Evolutionary conservation across 1,140 invertebrate species (phyloP), one percentile per base, ranked within the genome.

Genomic region (Venturia canescens): DNA sequence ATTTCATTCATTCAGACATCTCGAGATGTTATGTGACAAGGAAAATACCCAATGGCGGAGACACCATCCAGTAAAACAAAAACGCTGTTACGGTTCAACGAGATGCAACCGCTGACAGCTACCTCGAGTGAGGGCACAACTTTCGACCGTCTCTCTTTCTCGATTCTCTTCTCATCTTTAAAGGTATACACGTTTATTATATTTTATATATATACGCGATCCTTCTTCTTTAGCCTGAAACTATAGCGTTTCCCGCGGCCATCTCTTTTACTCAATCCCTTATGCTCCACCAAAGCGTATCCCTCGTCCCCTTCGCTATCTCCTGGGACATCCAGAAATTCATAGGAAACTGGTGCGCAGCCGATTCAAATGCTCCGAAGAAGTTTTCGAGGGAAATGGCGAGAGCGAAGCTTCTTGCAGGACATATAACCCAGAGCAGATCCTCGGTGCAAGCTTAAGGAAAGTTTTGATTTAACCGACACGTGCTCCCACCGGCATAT

Each of bases 391-490:
- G 34, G 60, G 72, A 76, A 76, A 38, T 53, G 60, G 23, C 23
- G 23, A 26, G 60, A 63, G 27, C 7, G 72, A 16, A 34, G 72
- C 50, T 76, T 76, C 72, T 76, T 76, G 53, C 50, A 60, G 72
- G 72, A 76, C 72, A 60, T 83, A 84, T 84, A 86, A 88, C 86
- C 86, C 81, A 80, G 83, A 63, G 83, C 84, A 85, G 70, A 85
- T 87, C 83, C 81, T 74, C 69, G 63, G 81, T 84, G 83, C 26
- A 76, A 76, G 27, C 72, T 27, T 53, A 27, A 60, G 18, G 86
- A 89, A 89, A 89, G 84, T 89, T 89, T 89, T 86, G 87, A 89
- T 89, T 89, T 85, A 88, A 80, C 84, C 83, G 84, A 84, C 83
- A 83, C 81, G 80, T 76, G 23, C 69, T 76, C 71, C 77, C 81